Percentiles rank a stretch among this genome's conserved stretches.
Conservation (phyloP, 2,888 invertebrate genomes). For the Kryphioiulus occultus region DNA sequence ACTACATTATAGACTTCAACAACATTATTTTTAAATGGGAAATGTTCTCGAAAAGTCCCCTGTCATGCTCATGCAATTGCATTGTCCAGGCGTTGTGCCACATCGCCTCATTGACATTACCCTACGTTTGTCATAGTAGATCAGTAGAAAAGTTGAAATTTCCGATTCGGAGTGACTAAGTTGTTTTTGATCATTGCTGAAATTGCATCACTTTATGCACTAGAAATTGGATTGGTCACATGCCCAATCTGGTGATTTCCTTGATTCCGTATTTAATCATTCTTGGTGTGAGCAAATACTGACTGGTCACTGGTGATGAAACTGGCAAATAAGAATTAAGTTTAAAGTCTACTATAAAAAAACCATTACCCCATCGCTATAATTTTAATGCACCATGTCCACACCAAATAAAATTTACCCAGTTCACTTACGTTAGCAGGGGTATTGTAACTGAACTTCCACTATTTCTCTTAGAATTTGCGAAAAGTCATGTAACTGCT, state of each 20-base stretch:
- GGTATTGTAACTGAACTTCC: neutral
- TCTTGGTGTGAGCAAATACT: neutral
- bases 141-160: too few species aligned
- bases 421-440: neutral
- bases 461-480: neutral
- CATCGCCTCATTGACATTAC: too few species aligned
- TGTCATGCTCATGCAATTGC: too few species aligned
- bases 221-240: neutral
- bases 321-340: slow-evolving; percentile 10
- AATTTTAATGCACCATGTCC: neutral
- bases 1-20: too few species aligned
- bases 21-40: too few species aligned
- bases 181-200: neutral
- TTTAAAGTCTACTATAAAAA: slow-evolving; percentile 4
- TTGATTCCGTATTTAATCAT: neutral
- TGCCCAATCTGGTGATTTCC: neutral
- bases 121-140: too few species aligned
- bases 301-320: neutral
- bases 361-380: neutral
- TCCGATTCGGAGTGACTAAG: neutral
- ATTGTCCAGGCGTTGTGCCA: too few species aligned
- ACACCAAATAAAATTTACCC: neutral
- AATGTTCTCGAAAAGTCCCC: too few species aligned
- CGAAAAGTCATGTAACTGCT: neutral
- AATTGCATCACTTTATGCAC: neutral